These are phyloP conservation scores for Dynastes tityus DNA, from an alignment of 2,888 invertebrate species.

Conservation along the genomic window DNA sequence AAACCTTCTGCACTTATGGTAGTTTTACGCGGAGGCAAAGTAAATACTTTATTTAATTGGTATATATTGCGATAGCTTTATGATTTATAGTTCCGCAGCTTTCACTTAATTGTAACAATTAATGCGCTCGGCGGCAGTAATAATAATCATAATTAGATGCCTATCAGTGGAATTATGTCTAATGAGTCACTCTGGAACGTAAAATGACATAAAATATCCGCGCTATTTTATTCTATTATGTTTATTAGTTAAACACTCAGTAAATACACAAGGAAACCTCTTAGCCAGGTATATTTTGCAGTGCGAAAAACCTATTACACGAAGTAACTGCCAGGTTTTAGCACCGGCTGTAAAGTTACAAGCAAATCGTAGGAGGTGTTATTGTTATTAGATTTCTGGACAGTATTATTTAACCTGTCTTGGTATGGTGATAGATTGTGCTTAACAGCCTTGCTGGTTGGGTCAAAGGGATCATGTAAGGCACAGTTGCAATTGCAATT, in stretches of 20 bases:
- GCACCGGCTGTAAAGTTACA: no score
- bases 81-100: slow-evolving; percentile 36
- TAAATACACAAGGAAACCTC: background rate
- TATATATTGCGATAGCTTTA: slow-evolving; percentile 17
- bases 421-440: no score
- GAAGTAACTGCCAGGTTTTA: no score
- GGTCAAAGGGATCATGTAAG: no score
- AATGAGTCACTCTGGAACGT: slow-evolving; percentile 13
- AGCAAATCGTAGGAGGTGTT: no score
- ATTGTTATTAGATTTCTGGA: no score
- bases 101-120: slow-evolving; percentile 37
- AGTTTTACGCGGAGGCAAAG: slow-evolving; percentile 2
- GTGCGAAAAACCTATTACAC: no score
- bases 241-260: background rate
- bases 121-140: slow-evolving; percentile 14
- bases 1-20: background rate
- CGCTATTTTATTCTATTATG: background rate
- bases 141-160: slow-evolving; percentile 32
- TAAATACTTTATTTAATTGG: slow-evolving; percentile 21
- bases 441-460: no score
- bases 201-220: background rate
- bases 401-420: no score
- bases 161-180: background rate
- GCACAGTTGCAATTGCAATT: no score
- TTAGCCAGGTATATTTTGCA: background rate